Percentiles rank a stretch among this genome's conserved stretches.
phyloP scores from a whole-genome alignment of 2,113 vertebrate genomes.

The Dasyurus viverrinus region DNA sequence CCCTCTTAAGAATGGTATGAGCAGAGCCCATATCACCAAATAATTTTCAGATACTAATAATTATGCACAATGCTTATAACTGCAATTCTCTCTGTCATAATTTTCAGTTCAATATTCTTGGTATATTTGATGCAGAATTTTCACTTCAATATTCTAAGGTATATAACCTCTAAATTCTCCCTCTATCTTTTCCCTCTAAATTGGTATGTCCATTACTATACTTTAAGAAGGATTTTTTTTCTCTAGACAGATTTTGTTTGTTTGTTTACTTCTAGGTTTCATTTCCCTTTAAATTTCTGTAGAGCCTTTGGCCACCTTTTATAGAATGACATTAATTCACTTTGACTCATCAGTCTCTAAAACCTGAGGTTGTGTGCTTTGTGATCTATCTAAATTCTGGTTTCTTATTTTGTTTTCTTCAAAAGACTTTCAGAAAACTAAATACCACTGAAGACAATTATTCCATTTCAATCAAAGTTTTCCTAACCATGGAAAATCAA shows the following conservation, averaged over 20 bases:
- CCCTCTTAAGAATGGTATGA: not conserved
- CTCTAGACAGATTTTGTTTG: not conserved
- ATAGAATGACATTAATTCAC: not conserved
- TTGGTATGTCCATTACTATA: not conserved
- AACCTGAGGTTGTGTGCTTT: not conserved
- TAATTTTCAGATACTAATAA: not conserved
- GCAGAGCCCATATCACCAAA: not conserved
- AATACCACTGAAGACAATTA: constrained; percentile 1
- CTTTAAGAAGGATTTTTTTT: not conserved
- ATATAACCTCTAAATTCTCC: not conserved
- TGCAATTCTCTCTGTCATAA: not conserved
- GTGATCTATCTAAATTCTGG: constrained; percentile 15
- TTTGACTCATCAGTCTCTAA: not conserved
- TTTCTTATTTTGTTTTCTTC: not conserved
- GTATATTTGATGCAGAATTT: too few relatives aligned
- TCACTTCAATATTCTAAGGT: not conserved
- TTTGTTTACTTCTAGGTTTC: not conserved
- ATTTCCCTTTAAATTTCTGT: not conserved
- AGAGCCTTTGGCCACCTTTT: not conserved
- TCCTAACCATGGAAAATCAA: not conserved
- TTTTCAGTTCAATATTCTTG: not conserved
- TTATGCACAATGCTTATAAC: not conserved
- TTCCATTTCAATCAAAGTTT: constrained; percentile 18
- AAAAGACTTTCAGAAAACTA: not conserved
- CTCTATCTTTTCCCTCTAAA: not conserved